Base-by-base conservation (phyloP, 2,797 vertebrate genomes). In the Lagodon rhomboides region DNA sequence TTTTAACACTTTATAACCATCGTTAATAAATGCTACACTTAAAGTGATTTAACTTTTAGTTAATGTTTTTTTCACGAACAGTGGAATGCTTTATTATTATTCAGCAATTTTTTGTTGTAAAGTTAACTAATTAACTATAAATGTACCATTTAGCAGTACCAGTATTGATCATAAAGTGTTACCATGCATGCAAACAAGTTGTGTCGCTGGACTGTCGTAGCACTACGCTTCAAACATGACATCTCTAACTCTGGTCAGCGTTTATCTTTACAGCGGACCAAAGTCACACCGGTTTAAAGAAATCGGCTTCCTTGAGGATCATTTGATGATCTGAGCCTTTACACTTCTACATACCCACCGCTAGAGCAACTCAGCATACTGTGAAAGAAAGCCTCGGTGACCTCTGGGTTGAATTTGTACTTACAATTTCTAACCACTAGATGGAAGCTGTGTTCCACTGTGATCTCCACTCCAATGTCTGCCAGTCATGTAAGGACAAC, bases 351-450 rank as follows among this genome's bases (percentile, higher is more conserved):
- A 5, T 66, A 30, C 20, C 44, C 22, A 61, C 10, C 27, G 53
- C 18, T 23, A 38, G 22, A 74, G 3, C 12, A 44, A 16, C 62
- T 22, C 10, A 54, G 6, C 13, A 22, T 18, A 9, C 34, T 34
- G 34, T 34, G 3, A 1, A 12, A 38, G 3, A 46, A 73, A 47
- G 58, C 3, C 34, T 38, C 16, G 20, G 3, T n/a, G 25, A 27
- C 10, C 34, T 34, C 9, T 34, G 34, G 22, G 15, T 56, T 77
- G 12, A 61, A 22, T 46, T 30, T 89, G 91, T 70, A 90, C 64
- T 78, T 84, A 22, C 77, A 61, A 2, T 20, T 72, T 75, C 16
- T 34, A 12, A 79, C 90, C 95, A 94, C 58, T 34, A 93, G 94
- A 80, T 88, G 89, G 91, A 68, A 84, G 68, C 70, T 53, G 49